A percentile compares a stretch with the other conserved stretches of the same genome.
These are phyloP conservation scores for Trypoxylon attenuatum DNA, from an alignment of 2,888 invertebrate species.

Conservation along the genomic window DNA sequence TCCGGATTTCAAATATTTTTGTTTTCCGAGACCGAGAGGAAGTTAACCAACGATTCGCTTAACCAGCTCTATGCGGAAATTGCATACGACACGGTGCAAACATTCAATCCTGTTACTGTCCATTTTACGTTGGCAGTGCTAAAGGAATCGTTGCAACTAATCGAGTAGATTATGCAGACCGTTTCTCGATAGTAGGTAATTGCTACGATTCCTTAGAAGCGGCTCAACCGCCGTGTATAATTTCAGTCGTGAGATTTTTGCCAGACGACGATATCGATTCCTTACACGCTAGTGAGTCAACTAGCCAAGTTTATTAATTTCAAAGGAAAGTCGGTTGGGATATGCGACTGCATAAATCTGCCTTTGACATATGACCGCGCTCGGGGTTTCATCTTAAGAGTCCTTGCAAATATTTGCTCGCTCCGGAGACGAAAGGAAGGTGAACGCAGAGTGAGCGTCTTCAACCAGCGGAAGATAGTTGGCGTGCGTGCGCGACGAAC, in stretches of 20 bases:
- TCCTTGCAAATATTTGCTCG: conserved; percentile 68
- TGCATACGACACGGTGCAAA: no score
- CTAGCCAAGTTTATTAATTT: background rate
- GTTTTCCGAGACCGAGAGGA: background rate
- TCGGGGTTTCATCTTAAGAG: conserved; percentile 30
- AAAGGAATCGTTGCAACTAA: no score
- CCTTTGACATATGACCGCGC: conserved; percentile 24
- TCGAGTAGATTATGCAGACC: no score
- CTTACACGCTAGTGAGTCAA: no score
- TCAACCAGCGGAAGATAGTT: conserved; percentile 62
- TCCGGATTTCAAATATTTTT: background rate
- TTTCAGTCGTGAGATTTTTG: background rate
- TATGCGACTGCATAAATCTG: conserved; percentile 1
- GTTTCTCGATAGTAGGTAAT: no score
- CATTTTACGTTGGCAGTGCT: no score
- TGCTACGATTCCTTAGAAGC: no score
- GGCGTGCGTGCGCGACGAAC: conserved; percentile 61
- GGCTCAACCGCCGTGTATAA: no score
- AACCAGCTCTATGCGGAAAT: no score
- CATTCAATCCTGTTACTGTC: no score
- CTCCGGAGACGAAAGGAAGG: conserved; percentile 55
- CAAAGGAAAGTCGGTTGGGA: background rate
- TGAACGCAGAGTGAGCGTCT: conserved; percentile 41
- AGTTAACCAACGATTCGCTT: no score
- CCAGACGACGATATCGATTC: background rate